Evolutionary conservation across 2,888 invertebrate species (phyloP), one percentile per base, ranked within the genome.

Genomic region (Erebia ligea): DNA sequence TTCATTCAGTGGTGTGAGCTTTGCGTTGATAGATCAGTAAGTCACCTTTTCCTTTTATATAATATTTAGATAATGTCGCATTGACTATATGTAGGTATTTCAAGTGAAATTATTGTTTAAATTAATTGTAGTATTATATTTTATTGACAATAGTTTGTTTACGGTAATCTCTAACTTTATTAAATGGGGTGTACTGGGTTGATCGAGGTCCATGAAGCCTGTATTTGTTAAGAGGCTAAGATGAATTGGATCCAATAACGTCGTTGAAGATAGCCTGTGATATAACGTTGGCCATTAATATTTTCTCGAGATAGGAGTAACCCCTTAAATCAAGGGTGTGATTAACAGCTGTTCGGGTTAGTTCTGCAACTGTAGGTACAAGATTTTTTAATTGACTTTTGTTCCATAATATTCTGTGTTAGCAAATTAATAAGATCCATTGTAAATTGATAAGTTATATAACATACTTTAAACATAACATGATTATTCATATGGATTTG

Each of bases 241-340:
- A 58, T 48, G 45, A 45, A 67, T 57, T 58, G 67, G 21, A 67
- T 58, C 21, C 45, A 58, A 67, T 67, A 48, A 11, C 15, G 48
- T 48, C 25, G 48, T 48, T 48, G 45, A 25, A 67, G 67, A 67
- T 67, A 67, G 58, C 9, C 48, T 48, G 45, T 67, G 58, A 67
- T 34, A 40, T 67, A 67, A 25, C 25, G 67, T n/a, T 25, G 17
- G 17, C 45, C 67, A 67, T 67, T 48, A 67, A 67, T 58, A 67
- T 67, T 67, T 67, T 48, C 67, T 58, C 45, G 25, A 67, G 67
- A 67, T 48, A 58, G 25, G 42, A 45, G n/a, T 67, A 34, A 67
- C 58, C 48, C 58, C 48, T 67, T 67, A 25, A 67, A 67, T 67
- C 67, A 58, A 58, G 58, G 17, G 57, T 45, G 48, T 57, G 48